These are phyloP conservation scores for Phacellophora camtschatica DNA, from an alignment of 30 jellyfish, hydroid and myxozoan species.

Conservation along the genomic window DNA sequence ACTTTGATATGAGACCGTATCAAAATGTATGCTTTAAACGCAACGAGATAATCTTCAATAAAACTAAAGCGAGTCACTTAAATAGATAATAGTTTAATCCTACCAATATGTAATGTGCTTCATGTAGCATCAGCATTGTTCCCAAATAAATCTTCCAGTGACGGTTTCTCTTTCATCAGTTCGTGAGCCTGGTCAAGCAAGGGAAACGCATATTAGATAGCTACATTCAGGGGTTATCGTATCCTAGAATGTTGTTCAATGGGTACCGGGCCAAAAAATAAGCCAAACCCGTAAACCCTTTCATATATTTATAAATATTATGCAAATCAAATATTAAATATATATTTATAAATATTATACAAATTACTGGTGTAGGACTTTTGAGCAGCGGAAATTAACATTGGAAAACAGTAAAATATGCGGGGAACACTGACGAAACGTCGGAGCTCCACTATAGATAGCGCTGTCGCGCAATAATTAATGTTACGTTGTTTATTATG, in stretches of 20 bases:
- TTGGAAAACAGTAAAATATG: no score
- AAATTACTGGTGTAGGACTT: no score
- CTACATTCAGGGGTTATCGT: background rate
- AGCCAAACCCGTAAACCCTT: no score
- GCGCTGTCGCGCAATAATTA: no score
- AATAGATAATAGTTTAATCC: background rate
- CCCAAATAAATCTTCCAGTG: slow-evolving; percentile 17
- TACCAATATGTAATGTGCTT: background rate
- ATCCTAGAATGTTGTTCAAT: background rate
- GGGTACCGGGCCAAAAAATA: background rate
- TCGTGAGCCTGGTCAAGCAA: slow-evolving; percentile 17
- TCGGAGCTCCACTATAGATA: no score
- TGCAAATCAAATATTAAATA: no score
- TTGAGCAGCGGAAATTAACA: no score
- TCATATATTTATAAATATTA: no score
- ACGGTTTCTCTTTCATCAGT: slow-evolving; percentile 19
- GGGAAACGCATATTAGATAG: background rate
- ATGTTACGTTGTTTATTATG: no score
- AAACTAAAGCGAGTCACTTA: background rate
- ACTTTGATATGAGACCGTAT: no score
- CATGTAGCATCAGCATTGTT: background rate
- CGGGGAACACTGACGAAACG: no score
- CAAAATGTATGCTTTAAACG: background rate
- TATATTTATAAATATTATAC: no score
- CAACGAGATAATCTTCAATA: background rate